Conservation (phyloP, 2,888 invertebrate genomes). For the Eupithecia subumbrata region DNA sequence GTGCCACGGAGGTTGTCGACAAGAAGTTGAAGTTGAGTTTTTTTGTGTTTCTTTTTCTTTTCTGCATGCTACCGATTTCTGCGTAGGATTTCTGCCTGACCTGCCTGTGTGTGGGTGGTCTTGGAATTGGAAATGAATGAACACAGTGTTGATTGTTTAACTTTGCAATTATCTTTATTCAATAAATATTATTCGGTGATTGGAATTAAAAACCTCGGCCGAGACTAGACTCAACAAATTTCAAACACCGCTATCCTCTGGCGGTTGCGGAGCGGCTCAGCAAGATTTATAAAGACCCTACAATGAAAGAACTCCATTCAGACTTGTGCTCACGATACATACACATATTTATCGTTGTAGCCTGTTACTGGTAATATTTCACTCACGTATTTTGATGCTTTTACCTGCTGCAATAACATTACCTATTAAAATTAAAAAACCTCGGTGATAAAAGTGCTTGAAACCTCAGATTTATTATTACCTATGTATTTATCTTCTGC, state of each 20-base stretch:
- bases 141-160: too few species aligned
- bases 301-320: constrained; percentile 65
- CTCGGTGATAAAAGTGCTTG: neutral
- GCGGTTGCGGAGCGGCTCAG: neutral
- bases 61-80: too few species aligned
- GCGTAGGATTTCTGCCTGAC: too few species aligned
- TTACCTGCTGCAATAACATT: neutral
- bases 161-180: too few species aligned
- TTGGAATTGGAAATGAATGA: too few species aligned
- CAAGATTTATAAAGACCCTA: constrained; percentile 28
- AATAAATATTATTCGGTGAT: too few species aligned
- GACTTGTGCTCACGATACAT: constrained; percentile 85
- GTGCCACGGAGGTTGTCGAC: too few species aligned
- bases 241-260: neutral
- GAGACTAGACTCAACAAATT: neutral
- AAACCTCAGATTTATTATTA: neutral
- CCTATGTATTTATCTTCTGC: neutral
- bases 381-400: neutral
- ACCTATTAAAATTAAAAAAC: neutral
- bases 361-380: constrained; percentile 88
- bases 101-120: too few species aligned
- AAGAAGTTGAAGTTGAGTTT: too few species aligned
- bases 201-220: neutral
- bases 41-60: too few species aligned
- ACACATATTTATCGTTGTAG: constrained; percentile 89